phyloP scores from a whole-genome alignment of 2,888 invertebrate species.

The Acrocyrtus sp. region DNA sequence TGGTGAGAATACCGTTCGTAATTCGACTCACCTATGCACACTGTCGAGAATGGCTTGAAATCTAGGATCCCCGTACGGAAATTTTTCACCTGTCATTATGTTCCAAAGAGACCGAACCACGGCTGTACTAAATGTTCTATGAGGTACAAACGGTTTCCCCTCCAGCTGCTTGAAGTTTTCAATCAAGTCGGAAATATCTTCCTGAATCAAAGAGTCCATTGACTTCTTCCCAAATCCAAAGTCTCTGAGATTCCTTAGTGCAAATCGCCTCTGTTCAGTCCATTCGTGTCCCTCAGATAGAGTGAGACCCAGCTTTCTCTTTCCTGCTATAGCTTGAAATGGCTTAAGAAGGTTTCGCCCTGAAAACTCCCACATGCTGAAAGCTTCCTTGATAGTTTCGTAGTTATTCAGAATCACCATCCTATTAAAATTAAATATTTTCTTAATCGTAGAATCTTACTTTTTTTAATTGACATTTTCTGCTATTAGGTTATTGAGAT shows the following conservation, averaged over 20 bases:
- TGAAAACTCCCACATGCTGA: conserved; percentile 23
- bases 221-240: conserved; percentile 49
- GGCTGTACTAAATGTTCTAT: conserved; percentile 24
- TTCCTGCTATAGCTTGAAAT: conserved; percentile 13
- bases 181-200: conserved; percentile 33
- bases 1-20: neutral
- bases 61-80: conserved; percentile 23
- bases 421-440: no score
- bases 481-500: no score
- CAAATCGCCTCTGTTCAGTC: conserved; percentile 48
- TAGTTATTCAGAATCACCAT: conserved; percentile 34
- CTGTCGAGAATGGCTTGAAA: conserved; percentile 27
- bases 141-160: conserved; percentile 23
- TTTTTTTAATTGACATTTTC: no score
- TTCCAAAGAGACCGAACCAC: conserved; percentile 45
- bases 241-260: conserved; percentile 35
- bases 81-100: conserved; percentile 43
- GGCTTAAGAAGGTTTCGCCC: conserved; percentile 36
- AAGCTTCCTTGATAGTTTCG: conserved; percentile 48
- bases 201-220: conserved; percentile 49
- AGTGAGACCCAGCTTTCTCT: conserved; percentile 21
- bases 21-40: conserved; percentile 14
- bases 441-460: no score
- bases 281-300: conserved; percentile 33
- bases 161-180: neutral